These are phyloP conservation scores for Pristionchus exspectatus DNA, from an alignment of 2,888 invertebrate species.

Conservation along the genomic window DNA sequence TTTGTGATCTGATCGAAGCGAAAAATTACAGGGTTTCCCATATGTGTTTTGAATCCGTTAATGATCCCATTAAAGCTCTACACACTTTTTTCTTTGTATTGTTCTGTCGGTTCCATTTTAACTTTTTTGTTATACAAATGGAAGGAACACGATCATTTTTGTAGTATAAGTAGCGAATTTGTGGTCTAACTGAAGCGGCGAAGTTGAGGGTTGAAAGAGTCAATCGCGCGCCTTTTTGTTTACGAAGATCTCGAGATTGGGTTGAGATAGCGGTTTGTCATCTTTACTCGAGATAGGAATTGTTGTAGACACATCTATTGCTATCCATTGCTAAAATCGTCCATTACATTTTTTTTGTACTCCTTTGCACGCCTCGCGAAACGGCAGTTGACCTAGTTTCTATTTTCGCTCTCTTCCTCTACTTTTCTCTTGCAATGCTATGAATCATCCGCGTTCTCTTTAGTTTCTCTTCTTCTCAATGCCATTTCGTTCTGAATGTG, in stretches of 20 bases:
- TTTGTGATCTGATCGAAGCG: too few relatives aligned
- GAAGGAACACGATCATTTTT: too few relatives aligned
- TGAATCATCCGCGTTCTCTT: constrained; percentile 7
- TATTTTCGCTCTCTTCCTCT: background rate
- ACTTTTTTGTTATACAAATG: too few relatives aligned
- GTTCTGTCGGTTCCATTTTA: too few relatives aligned
- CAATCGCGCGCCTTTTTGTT: background rate
- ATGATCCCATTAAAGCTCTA: too few relatives aligned
- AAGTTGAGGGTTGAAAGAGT: background rate
- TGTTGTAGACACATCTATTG: too few relatives aligned
- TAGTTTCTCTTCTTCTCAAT: background rate
- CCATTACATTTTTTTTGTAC: background rate
- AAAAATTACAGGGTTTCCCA: too few relatives aligned
- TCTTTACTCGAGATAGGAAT: background rate
- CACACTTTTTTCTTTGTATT: too few relatives aligned
- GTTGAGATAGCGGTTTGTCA: constrained; percentile 8
- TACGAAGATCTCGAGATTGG: constrained; percentile 34
- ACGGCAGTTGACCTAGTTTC: background rate
- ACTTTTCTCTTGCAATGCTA: background rate
- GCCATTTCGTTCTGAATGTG: background rate
- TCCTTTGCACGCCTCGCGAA: background rate
- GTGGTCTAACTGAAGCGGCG: background rate
- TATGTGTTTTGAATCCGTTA: too few relatives aligned
- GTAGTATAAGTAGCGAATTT: background rate
- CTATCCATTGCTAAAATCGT: background rate